Conservation (phyloP, 1,140 invertebrate genomes). For the Vollenhovia emeryi region DNA sequence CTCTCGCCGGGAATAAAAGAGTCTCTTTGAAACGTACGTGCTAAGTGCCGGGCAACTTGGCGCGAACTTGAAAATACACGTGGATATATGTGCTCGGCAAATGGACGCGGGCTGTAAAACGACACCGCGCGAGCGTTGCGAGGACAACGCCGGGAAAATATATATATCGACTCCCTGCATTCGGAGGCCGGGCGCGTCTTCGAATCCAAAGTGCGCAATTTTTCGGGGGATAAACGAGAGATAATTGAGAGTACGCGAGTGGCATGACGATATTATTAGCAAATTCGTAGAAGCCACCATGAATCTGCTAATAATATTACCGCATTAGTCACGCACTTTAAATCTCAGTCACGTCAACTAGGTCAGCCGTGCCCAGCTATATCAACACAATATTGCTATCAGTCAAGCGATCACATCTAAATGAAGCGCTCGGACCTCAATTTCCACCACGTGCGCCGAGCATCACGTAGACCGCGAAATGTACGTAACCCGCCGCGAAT, state of each 20-base stretch:
- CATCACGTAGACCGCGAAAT: not conserved
- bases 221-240: not conserved
- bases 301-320: slow-evolving; percentile 26
- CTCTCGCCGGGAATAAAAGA: slow-evolving; percentile 29
- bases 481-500: not conserved
- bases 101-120: not conserved
- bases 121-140: not conserved
- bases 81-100: not conserved
- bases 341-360: slow-evolving; percentile 38
- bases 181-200: not conserved
- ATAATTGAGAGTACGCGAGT: not conserved
- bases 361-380: not conserved
- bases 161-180: not conserved
- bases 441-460: slow-evolving; percentile 1
- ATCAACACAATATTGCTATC: slow-evolving; percentile 24
- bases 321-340: slow-evolving; percentile 32
- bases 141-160: not conserved
- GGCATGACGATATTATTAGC: not conserved
- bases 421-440: slow-evolving; percentile 1
- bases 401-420: slow-evolving; percentile 24
- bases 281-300: slow-evolving; percentile 10
- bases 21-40: slow-evolving; percentile 32
- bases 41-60: slow-evolving; percentile 26
- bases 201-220: not conserved
- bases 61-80: slow-evolving; percentile 8